Evolutionary conservation across 2,797 vertebrate species (phyloP).

Genomic region (Pterois miles): DNA sequence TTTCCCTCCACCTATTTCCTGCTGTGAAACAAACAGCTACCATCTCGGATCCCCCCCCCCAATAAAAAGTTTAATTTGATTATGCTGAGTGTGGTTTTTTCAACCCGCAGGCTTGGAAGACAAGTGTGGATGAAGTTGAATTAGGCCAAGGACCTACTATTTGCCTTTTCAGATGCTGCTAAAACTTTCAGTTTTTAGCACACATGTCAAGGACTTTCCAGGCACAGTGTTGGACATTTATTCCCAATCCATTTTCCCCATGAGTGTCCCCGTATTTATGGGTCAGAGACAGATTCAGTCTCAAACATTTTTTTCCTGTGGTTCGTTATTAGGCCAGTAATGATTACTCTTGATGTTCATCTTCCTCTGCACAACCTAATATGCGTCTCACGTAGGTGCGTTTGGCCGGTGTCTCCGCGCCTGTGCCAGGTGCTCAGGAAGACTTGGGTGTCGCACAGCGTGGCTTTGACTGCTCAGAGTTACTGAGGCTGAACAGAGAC

Average conservation of each 20-base stretch:
- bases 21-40: constrained; percentile 35
- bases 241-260: constrained; percentile 23
- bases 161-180: constrained; percentile 31
- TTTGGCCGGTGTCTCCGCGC: constrained; percentile 8
- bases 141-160: constrained; percentile 46
- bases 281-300: constrained; percentile 22
- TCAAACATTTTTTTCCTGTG: neutral
- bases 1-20: constrained; percentile 16
- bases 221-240: constrained; percentile 18
- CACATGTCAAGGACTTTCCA: constrained; percentile 27
- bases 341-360: constrained; percentile 17
- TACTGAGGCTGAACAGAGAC: constrained; percentile 48
- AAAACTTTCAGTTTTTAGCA: constrained; percentile 32
- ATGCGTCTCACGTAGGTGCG: constrained; percentile 22
- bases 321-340: constrained; percentile 1
- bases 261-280: constrained; percentile 20
- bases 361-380: constrained; percentile 25
- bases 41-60: constrained; percentile 28
- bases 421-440: constrained; percentile 43
- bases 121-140: constrained; percentile 30
- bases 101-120: constrained; percentile 25
- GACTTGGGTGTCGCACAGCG: constrained; percentile 30
- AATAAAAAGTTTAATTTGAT: constrained; percentile 55
- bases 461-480: constrained; percentile 23
- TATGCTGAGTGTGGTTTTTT: constrained; percentile 17